Conservation (phyloP, 35 echinoderm and acorn worm genomes). For the Holothuria glaberrima region DNA sequence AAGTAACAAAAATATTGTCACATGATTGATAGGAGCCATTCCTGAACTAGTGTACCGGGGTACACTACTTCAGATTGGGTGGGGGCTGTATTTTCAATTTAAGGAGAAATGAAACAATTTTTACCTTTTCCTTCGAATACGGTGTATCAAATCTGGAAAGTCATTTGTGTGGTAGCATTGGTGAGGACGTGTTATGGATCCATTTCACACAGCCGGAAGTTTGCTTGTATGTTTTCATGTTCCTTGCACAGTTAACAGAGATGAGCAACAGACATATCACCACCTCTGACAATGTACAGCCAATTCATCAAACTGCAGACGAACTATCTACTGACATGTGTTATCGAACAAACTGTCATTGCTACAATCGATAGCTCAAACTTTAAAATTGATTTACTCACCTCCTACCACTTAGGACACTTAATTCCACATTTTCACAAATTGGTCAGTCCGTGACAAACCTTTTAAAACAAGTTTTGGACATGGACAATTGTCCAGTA, state of each 20-base stretch:
- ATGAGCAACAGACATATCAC: neutral
- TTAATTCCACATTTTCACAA: conserved; percentile 18
- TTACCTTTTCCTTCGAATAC: too few relatives aligned
- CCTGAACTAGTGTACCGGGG: too few relatives aligned
- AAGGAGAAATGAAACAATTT: too few relatives aligned
- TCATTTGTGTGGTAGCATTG: too few relatives aligned
- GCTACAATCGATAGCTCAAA: neutral
- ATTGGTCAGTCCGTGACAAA: conserved; percentile 1
- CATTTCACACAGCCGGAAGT: neutral
- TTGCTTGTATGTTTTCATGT: neutral
- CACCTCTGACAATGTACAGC: neutral
- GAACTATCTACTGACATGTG: neutral
- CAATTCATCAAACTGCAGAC: conserved; percentile 5
- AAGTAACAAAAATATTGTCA: too few relatives aligned
- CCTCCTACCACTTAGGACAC: neutral
- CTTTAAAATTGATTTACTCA: conserved; percentile 30
- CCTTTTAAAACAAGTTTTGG: neutral
- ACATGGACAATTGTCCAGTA: neutral
- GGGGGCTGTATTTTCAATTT: too few relatives aligned
- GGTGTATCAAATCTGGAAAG: too few relatives aligned
- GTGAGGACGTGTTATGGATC: too few relatives aligned
- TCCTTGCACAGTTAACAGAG: neutral
- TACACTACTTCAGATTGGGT: too few relatives aligned
- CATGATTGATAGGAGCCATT: too few relatives aligned
- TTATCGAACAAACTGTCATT: conserved; percentile 21